Evolutionary conservation across 1,140 invertebrate genomes (phyloP).

Genomic region (Lepidurus couesii): DNA sequence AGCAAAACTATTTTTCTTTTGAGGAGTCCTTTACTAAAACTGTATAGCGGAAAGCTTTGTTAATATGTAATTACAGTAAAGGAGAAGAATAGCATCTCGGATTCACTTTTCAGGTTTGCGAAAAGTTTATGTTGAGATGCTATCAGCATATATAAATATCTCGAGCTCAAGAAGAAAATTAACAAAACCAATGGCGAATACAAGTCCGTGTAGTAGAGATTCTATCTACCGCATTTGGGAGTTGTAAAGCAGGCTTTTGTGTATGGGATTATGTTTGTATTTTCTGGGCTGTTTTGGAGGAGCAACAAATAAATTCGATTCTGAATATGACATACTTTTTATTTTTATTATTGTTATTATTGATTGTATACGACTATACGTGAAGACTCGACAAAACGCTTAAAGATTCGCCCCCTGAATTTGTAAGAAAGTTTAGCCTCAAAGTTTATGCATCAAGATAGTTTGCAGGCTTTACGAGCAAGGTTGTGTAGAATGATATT

Average conservation of each 20-base stretch:
- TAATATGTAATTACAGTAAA: conserved; percentile 5
- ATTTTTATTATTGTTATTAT: too few relatives aligned
- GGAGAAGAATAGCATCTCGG: not conserved
- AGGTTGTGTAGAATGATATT: too few relatives aligned
- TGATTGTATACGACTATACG: too few relatives aligned
- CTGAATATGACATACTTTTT: not conserved
- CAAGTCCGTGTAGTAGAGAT: not conserved
- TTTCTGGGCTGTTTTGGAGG: not conserved
- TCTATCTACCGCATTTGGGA: not conserved
- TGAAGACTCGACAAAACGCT: too few relatives aligned
- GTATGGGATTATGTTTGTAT: not conserved
- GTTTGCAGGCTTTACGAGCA: too few relatives aligned
- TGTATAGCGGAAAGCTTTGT: not conserved
- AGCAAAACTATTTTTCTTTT: not conserved
- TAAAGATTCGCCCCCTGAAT: too few relatives aligned
- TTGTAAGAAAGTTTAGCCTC: too few relatives aligned
- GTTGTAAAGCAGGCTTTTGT: not conserved
- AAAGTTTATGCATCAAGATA: too few relatives aligned
- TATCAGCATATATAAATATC: not conserved
- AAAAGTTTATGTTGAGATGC: not conserved
- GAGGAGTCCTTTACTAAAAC: not conserved
- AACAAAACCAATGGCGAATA: not conserved
- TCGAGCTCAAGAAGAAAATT: not conserved
- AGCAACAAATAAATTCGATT: not conserved
- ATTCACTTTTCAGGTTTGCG: not conserved